phyloP scores from a whole-genome alignment of 2,113 vertebrate species.

The Tetrao urogallus region DNA sequence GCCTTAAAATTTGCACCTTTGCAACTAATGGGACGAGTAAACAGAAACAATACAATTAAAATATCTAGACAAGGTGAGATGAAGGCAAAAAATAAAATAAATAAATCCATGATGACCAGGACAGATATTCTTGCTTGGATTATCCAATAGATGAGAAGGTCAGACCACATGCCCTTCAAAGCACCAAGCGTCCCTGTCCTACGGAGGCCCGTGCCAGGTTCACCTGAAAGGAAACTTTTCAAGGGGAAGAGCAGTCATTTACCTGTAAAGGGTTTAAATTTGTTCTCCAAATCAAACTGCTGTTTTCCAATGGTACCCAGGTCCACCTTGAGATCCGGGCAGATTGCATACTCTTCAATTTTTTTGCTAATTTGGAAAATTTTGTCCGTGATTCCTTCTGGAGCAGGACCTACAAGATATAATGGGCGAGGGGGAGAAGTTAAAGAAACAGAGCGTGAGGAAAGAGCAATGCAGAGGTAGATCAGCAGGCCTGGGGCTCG shows the following conservation, averaged over 20 bases:
- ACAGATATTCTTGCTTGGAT: neutral
- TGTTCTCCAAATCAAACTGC: slow-evolving; percentile 96
- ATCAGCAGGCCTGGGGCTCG: neutral
- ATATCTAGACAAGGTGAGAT: neutral
- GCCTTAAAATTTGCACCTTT: neutral
- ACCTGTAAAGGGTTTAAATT: slow-evolving; percentile 95
- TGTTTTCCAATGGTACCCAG: slow-evolving; percentile 91
- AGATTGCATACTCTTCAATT: slow-evolving; percentile 94
- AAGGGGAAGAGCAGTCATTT: neutral
- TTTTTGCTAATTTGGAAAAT: slow-evolving; percentile 97
- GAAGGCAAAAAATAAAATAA: neutral
- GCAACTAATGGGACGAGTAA: neutral
- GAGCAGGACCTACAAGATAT: slow-evolving; percentile 88
- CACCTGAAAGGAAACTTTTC: neutral
- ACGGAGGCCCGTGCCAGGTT: neutral
- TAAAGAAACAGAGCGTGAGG: neutral
- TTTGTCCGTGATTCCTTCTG: slow-evolving; percentile 94
- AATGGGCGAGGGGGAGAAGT: neutral
- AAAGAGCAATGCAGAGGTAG: neutral
- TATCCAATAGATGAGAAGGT: neutral
- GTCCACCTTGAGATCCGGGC: slow-evolving; percentile 93
- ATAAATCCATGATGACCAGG: neutral
- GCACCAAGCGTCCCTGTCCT: neutral
- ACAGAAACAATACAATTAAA: neutral
- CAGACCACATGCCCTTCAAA: neutral